Evolutionary conservation across 2,113 vertebrate genomes (phyloP), one percentile per base, ranked within the genome.

Genomic region (Andinoacara biseriatus): DNA sequence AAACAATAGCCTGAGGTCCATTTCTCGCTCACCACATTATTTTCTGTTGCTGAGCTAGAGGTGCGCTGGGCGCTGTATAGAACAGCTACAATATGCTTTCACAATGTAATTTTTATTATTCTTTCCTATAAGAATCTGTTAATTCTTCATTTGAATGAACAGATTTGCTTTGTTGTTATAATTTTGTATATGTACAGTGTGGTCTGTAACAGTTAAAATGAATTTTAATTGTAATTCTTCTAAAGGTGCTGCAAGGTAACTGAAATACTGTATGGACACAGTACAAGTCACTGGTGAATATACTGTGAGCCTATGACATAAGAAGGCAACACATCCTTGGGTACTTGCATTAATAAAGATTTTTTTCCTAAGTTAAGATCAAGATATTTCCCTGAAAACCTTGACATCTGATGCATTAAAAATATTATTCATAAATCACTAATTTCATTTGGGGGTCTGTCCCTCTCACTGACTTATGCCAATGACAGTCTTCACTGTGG

Each of bases 1-100:
- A 91, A 94, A 96, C 93, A 96, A 95, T 92, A 87, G 93, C 81
- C 83, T 69, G 76, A 87, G 90, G 91, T 88, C 84, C n/a, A 86
- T 91, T 88, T 82, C 83, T 89, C 82, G 86, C 26, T 81, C 49
- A 88, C 87, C 91, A 80, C 82, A 67, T 80, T 85, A 78, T 82
- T 90, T 86, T 92, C 88, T 90, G 75, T 81, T 78, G 72, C 83
- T 87, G 72, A 85, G 77, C 87, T 89, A 74, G 82, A 76, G 83
- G 79, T 74, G 86, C 76, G 49, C 1, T 20, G 17, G 77, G 78
- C 22, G 80, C 67, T 56, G 67, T 77, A 76, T 67, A 60, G 29
- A 54, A 62, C n/a, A 58, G 40, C 29, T 29, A 52, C 43, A 72
- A 17, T 46, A 11, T 57, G 20, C 54, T 24, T 67, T 78, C 33